These are phyloP conservation scores for Phylloscopus whistleri DNA, from an alignment of 2,113 vertebrate species.

Conservation along the genomic window DNA sequence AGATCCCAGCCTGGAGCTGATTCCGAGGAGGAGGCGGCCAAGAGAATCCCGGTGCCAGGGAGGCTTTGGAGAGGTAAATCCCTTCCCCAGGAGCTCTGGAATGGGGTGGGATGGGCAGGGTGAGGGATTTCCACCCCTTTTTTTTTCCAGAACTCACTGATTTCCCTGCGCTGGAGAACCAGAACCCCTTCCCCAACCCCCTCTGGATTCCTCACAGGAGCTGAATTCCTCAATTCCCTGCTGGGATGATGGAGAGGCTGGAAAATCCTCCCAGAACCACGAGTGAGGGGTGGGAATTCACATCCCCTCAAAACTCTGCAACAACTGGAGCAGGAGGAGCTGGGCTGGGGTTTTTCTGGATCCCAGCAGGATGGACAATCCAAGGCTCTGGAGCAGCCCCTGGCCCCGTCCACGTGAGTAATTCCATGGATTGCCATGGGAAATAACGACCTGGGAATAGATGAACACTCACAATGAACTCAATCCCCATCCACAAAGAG, in stretches of 20 bases:
- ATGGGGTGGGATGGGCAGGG: accelerated
- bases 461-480: not conserved
- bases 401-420: not conserved
- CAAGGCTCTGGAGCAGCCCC: not conserved
- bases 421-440: not conserved
- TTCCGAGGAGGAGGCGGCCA: not conserved
- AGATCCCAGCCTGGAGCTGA: not conserved
- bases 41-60: not conserved
- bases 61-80: not conserved
- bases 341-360: not conserved
- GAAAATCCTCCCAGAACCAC: not conserved
- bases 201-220: not conserved
- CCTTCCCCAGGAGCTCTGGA: not conserved
- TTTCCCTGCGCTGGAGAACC: not conserved
- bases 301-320: not conserved
- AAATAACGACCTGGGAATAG: not conserved
- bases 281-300: not conserved
- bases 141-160: not conserved
- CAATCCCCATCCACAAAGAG: not conserved
- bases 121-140: not conserved
- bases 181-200: not conserved
- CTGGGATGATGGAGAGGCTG: not conserved
- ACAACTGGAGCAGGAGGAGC: not conserved
- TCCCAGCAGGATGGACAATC: not conserved
- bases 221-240: not conserved